Percentiles rank a stretch among this genome's conserved stretches.
Evolutionary conservation across 2,888 invertebrate species (phyloP).

Genomic region (Proisotoma minuta): DNA sequence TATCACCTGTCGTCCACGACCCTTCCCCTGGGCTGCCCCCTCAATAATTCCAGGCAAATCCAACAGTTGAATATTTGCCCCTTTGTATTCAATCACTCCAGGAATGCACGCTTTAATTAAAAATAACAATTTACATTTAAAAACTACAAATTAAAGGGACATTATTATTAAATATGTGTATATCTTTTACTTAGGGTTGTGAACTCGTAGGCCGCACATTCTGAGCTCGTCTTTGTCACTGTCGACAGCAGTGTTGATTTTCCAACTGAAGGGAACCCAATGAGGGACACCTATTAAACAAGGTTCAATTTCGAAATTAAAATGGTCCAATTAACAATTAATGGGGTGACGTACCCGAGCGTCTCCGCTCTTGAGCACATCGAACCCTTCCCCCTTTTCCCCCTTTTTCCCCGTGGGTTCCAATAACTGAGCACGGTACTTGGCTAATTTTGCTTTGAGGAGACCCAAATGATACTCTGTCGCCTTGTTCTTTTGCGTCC

Average conservation of each 20-base stretch:
- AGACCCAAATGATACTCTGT: constrained; percentile 98
- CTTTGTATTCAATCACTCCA: constrained; percentile 96
- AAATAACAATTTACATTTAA: constrained; percentile 57
- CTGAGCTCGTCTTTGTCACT: constrained; percentile 91
- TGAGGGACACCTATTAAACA: constrained; percentile 94
- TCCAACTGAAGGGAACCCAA: constrained; percentile 98
- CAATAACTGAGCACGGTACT: constrained; percentile 86
- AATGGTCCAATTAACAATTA: too few relatives aligned
- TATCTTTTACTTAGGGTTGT: constrained; percentile 97
- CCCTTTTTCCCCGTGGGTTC: constrained; percentile 86
- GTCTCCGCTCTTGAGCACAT: constrained; percentile 98
- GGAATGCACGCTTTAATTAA: constrained; percentile 62
- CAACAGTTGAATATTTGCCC: constrained; percentile 94
- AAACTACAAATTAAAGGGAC: neutral
- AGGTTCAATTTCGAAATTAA: too few relatives aligned
- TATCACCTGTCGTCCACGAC: constrained; percentile 46
- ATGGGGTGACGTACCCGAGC: too few relatives aligned
- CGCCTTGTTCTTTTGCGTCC: constrained; percentile 99
- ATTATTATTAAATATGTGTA: too few relatives aligned
- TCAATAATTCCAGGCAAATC: constrained; percentile 99
- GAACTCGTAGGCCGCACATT: constrained; percentile 96
- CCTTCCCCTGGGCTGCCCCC: constrained; percentile 82
- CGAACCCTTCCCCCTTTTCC: constrained; percentile 96
- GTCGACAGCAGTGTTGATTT: constrained; percentile 96
- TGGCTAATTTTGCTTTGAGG: constrained; percentile 92